Evolutionary conservation across 2,797 vertebrate genomes (phyloP).

Genomic region (Lacerta viridis): DNA sequence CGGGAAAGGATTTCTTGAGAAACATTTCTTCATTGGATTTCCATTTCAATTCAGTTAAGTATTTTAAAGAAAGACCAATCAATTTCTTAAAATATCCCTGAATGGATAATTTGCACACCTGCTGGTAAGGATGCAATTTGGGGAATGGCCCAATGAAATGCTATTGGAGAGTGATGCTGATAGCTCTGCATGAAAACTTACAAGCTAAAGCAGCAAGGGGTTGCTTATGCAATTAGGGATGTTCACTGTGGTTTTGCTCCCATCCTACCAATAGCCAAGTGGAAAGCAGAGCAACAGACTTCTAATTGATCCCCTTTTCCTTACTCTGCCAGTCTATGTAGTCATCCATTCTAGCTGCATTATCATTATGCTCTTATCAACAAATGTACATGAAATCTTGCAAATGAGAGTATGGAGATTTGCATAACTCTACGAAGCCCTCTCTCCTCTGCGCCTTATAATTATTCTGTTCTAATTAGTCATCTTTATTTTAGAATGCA

Average conservation of each 20-base stretch:
- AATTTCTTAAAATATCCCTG: neutral
- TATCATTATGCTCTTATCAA: neutral
- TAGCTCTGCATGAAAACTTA: neutral
- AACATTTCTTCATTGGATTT: slow-evolving; percentile 1
- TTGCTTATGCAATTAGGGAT: neutral
- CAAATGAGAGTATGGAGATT: neutral
- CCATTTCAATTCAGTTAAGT: neutral
- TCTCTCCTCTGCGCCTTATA: neutral
- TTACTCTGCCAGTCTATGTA: neutral
- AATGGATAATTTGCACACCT: neutral
- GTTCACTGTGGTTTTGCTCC: neutral
- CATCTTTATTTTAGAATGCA: neutral
- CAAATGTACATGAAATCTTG: neutral
- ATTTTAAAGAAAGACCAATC: neutral
- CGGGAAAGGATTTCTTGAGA: neutral
- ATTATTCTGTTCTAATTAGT: slow-evolving; percentile 12
- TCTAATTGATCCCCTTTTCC: neutral
- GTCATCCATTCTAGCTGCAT: neutral
- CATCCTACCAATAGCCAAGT: neutral
- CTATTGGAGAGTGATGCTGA: neutral
- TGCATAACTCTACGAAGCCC: neutral
- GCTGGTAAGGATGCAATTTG: neutral
- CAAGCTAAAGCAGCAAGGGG: neutral
- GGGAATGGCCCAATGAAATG: neutral
- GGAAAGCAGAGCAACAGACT: neutral